Conservation (phyloP, 2,113 vertebrate genomes). For the Caracal caracal region DNA sequence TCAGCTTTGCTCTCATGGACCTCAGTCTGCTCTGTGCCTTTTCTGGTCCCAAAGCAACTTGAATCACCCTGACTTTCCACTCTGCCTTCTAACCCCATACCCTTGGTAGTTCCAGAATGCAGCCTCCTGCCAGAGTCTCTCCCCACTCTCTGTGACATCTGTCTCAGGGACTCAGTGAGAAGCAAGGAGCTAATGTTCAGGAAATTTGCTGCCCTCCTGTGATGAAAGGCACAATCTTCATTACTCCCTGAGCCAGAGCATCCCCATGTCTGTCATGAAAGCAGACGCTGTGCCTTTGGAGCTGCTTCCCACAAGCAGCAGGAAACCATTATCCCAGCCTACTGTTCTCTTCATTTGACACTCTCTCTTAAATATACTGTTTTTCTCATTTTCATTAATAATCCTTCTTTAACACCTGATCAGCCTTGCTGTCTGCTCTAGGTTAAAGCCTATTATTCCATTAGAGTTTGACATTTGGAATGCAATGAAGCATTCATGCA, state of each 20-base stretch:
- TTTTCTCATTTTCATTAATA: conserved; percentile 74
- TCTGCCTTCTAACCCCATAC: not conserved
- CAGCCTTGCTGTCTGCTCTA: conserved; percentile 34
- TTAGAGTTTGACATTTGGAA: conserved; percentile 67
- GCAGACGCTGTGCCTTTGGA: not conserved
- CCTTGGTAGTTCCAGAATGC: not conserved
- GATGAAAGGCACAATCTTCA: conserved; percentile 62
- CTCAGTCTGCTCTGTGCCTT: not conserved
- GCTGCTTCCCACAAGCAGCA: not conserved
- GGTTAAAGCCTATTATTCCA: conserved; percentile 62
- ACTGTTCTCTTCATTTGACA: conserved; percentile 31
- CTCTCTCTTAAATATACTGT: conserved; percentile 42
- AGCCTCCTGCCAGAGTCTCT: not conserved
- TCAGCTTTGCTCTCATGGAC: not conserved
- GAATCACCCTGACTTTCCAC: not conserved
- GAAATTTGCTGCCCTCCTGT: conserved; percentile 56
- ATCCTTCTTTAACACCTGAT: conserved; percentile 66
- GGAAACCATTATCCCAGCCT: conserved; percentile 31
- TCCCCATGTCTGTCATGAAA: not conserved
- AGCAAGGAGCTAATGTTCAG: conserved; percentile 20
- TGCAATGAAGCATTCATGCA: conserved; percentile 58
- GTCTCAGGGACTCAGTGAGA: not conserved
- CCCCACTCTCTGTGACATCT: not conserved
- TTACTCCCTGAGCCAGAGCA: not conserved
- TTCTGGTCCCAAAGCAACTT: not conserved